A percentile compares a stretch with the other conserved stretches of the same genome.
These are phyloP conservation scores for Orchesellides sinensis DNA, from an alignment of 2,888 invertebrate species.

Conservation along the genomic window DNA sequence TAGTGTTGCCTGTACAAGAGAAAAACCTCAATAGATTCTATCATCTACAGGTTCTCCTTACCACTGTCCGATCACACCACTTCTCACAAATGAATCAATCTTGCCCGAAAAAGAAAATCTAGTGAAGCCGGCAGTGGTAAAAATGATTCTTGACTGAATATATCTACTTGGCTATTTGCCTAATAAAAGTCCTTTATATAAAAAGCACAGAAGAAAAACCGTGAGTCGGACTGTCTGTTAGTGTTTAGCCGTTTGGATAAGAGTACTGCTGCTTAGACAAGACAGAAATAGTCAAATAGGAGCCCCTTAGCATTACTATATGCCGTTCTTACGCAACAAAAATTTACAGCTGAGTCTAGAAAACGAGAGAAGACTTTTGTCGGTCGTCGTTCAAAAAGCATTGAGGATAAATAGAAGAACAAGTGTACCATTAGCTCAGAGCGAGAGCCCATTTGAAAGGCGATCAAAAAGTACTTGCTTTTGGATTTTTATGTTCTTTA, in stretches of 20 bases:
- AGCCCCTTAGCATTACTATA: no score
- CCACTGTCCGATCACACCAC: slow-evolving; percentile 47
- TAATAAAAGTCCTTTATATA: not conserved
- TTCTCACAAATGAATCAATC: slow-evolving; percentile 65
- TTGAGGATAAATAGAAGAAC: slow-evolving; percentile 15
- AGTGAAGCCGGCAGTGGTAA: not conserved
- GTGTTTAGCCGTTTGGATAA: no score
- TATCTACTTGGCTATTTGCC: not conserved
- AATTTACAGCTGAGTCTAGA: no score
- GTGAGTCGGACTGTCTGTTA: no score
- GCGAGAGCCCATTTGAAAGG: slow-evolving; percentile 39
- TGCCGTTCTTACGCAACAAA: no score
- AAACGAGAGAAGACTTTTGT: no score
- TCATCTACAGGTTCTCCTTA: not conserved
- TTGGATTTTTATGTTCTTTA: slow-evolving; percentile 35
- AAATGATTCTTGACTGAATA: not conserved
- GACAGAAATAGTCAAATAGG: not conserved
- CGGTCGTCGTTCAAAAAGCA: not conserved
- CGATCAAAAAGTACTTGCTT: slow-evolving; percentile 56
- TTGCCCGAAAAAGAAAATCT: slow-evolving; percentile 29
- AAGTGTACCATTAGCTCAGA: slow-evolving; percentile 41
- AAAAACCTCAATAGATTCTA: not conserved
- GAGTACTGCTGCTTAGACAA: not conserved
- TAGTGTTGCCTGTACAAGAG: not conserved
- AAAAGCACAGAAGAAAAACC: no score